These are phyloP conservation scores for Heteromormyrus szaboi DNA, from an alignment of 2,797 vertebrate genomes.

Conservation along the genomic window DNA sequence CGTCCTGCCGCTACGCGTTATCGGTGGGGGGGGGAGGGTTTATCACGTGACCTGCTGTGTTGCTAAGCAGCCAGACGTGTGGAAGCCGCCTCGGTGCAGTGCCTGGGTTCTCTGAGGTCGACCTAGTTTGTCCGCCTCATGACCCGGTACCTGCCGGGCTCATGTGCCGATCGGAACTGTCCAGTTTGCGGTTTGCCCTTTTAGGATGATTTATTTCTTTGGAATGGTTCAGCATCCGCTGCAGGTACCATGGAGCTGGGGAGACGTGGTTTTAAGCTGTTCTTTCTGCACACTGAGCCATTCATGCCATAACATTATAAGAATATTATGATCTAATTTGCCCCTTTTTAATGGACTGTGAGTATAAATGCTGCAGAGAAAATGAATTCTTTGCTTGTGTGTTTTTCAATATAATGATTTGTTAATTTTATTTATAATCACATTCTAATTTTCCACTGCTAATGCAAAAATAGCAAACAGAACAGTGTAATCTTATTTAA, in stretches of 20 bases:
- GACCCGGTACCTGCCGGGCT: not conserved
- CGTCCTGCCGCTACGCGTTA: not conserved
- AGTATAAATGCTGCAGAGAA: not conserved
- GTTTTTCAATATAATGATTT: not conserved
- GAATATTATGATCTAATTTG: not conserved
- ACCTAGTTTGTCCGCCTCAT: not conserved
- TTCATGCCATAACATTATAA: not conserved
- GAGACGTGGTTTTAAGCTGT: not conserved
- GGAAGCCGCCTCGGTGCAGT: slow-evolving; percentile 47
- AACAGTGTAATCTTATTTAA: not conserved
- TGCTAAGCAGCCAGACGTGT: slow-evolving; percentile 58
- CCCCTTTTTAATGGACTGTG: not conserved
- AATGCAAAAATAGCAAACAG: not conserved
- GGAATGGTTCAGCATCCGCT: too few relatives aligned
- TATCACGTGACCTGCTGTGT: slow-evolving; percentile 41
- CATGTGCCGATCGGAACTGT: not conserved
- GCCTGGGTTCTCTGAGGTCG: not conserved
- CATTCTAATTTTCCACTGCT: not conserved
- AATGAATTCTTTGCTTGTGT: not conserved
- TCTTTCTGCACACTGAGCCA: not conserved
- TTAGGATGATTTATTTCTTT: slow-evolving; percentile 3
- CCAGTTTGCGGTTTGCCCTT: not conserved
- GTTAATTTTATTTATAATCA: not conserved
- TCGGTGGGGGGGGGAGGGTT: not conserved
- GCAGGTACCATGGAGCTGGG: not conserved